Evolutionary conservation across 2,113 vertebrate species (phyloP).

Genomic region (Mixornis gularis): DNA sequence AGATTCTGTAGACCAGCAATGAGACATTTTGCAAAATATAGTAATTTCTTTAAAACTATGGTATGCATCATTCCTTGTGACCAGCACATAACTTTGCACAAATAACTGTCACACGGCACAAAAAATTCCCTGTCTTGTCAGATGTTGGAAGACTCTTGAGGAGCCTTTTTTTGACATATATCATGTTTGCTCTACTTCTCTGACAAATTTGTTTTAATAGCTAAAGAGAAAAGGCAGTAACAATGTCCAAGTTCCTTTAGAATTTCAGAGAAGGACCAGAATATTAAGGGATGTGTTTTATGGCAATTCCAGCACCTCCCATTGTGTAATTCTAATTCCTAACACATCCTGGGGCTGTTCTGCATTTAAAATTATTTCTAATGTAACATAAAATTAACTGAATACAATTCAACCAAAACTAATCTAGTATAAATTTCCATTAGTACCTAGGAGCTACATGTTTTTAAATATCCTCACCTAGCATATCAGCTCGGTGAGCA

Average conservation of each 20-base stretch:
- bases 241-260: background rate
- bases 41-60: background rate
- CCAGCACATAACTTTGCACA: background rate
- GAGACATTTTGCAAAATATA: background rate
- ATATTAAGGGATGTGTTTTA: background rate
- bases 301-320: background rate
- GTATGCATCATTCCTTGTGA: background rate
- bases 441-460: background rate
- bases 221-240: background rate
- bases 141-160: background rate
- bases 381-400: background rate
- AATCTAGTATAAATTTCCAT: background rate
- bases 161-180: background rate
- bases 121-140: background rate
- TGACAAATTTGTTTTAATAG: background rate
- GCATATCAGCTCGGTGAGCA: background rate
- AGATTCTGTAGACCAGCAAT: background rate
- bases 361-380: background rate
- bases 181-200: background rate
- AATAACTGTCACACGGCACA: background rate
- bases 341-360: background rate
- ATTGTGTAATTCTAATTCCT: background rate
- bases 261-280: background rate
- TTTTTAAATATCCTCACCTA: background rate
- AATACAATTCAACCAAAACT: background rate